A percentile compares a stretch with the other conserved stretches of the same genome.
These are phyloP conservation scores for Stictonetta naevosa DNA, from an alignment of 2,113 vertebrate genomes.

Conservation along the genomic window DNA sequence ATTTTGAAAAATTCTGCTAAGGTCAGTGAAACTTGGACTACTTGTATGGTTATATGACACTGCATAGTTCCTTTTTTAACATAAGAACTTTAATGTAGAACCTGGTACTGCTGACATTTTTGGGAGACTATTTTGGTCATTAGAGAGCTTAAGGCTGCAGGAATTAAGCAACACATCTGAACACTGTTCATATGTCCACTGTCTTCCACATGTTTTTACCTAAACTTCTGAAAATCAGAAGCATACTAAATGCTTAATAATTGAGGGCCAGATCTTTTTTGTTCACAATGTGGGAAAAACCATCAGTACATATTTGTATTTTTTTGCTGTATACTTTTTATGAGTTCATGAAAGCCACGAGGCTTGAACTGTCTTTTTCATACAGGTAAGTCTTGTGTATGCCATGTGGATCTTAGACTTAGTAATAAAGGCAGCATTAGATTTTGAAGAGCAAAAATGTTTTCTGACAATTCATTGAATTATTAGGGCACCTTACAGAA, in stretches of 20 bases:
- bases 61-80: not conserved
- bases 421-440: not conserved
- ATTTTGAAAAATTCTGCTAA: not conserved
- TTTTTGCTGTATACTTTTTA: not conserved
- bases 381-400: not conserved
- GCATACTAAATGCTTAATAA: not conserved
- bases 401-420: accelerated
- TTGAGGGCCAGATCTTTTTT: not conserved
- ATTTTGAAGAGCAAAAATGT: not conserved
- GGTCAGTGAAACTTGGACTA: not conserved
- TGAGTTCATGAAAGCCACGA: not conserved
- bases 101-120: not conserved
- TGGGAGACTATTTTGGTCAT: not conserved
- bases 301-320: not conserved
- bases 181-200: not conserved
- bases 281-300: not conserved
- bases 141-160: not conserved
- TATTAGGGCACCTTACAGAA: not conserved
- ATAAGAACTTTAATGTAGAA: not conserved
- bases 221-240: not conserved
- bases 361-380: not conserved
- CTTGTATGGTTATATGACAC: not conserved
- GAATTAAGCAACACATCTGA: not conserved
- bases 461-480: not conserved
- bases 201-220: not conserved